Percentiles rank a stretch among this genome's conserved stretches.
phyloP scores from a whole-genome alignment of 2,888 invertebrate species.

The Amaurobius ferox region DNA sequence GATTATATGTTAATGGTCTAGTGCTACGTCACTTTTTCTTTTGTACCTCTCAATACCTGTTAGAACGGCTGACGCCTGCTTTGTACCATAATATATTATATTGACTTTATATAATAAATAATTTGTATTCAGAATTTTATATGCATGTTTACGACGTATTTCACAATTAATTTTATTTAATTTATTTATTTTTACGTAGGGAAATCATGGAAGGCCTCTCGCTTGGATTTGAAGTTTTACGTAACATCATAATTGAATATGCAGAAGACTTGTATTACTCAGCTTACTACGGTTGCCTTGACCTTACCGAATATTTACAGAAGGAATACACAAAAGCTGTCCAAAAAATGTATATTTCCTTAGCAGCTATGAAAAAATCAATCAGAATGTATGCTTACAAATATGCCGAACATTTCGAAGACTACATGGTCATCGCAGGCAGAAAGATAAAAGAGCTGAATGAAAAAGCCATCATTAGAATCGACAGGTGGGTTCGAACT shows the following conservation, averaged over 20 bases:
- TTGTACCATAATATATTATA: too few relatives aligned
- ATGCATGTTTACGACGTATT: too few relatives aligned
- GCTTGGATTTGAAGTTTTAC: constrained; percentile 36
- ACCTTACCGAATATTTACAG: constrained; percentile 4
- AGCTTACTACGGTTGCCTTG: constrained; percentile 16
- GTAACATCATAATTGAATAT: constrained; percentile 43
- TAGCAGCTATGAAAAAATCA: not conserved
- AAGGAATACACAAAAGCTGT: not conserved
- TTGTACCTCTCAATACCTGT: too few relatives aligned
- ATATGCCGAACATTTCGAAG: not conserved
- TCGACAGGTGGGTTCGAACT: constrained; percentile 36
- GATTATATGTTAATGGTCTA: too few relatives aligned
- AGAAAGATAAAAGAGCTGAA: not conserved
- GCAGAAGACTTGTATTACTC: constrained; percentile 37
- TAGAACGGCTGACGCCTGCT: too few relatives aligned
- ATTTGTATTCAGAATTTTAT: too few relatives aligned
- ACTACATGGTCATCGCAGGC: not conserved
- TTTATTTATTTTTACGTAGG: too few relatives aligned
- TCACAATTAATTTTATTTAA: too few relatives aligned
- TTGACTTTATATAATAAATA: too few relatives aligned
- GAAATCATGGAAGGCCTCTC: constrained; percentile 28
- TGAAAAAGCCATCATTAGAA: not conserved
- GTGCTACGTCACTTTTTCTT: too few relatives aligned
- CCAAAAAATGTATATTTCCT: not conserved
- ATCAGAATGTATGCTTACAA: not conserved